Evolutionary conservation across 2,113 vertebrate species (phyloP).

Genomic region (Melanerpes formicivorus): DNA sequence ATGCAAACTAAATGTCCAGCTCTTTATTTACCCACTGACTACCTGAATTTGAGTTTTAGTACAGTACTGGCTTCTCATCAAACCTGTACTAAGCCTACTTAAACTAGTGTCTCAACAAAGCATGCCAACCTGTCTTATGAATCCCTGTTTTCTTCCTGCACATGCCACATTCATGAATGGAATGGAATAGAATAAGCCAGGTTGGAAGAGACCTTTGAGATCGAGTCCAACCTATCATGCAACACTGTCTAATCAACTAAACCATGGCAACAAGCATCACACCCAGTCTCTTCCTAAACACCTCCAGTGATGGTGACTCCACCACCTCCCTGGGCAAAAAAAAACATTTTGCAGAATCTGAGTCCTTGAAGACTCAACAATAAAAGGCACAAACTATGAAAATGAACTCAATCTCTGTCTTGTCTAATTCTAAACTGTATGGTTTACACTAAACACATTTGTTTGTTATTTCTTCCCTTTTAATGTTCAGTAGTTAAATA

Average conservation of each 20-base stretch:
- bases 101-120: not conserved
- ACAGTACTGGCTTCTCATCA: not conserved
- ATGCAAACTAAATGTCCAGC: not conserved
- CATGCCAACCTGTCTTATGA: not conserved
- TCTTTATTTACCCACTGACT: not conserved
- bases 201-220: too few relatives aligned
- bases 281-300: too few relatives aligned
- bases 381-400: conserved; percentile 21
- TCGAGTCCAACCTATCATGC: too few relatives aligned
- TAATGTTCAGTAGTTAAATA: conserved; percentile 51
- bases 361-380: too few relatives aligned
- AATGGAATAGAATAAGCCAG: too few relatives aligned
- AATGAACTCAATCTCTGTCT: conserved; percentile 37
- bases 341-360: too few relatives aligned
- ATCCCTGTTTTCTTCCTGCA: not conserved
- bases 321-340: too few relatives aligned
- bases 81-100: not conserved
- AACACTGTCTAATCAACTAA: too few relatives aligned
- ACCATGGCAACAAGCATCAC: too few relatives aligned
- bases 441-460: conserved; percentile 28
- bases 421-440: conserved; percentile 39
- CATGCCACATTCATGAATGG: not conserved
- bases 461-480: conserved; percentile 53
- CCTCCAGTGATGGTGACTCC: too few relatives aligned
- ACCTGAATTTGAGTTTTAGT: not conserved